Evolutionary conservation across 2,113 vertebrate species (phyloP), one percentile per base, ranked within the genome.

Genomic region (Grammomys dolichurus): DNA sequence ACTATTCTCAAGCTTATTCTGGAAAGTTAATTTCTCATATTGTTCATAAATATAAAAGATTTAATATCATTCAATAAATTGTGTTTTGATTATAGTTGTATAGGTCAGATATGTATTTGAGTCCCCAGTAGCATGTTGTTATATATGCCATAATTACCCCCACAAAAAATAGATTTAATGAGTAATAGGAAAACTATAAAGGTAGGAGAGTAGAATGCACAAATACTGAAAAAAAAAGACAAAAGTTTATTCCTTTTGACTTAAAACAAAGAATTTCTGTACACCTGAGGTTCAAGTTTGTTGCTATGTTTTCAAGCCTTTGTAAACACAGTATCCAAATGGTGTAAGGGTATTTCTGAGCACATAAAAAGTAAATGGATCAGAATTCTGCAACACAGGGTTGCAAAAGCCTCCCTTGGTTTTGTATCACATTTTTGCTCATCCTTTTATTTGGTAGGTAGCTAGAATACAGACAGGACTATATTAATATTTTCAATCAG

Each of bases 21-120:
- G 19, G 73, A 67, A 97, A 91, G 60, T 86, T 5, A 77, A 85
- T 95, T 76, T 24, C 40, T 92, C 10, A 77, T 86, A 24, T 67
- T 7, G 7, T 73, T 93, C 46, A 78, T 6, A 93, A 94, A 58
- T 69, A 54, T 40, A 26, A 13, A 19, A 72, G 43, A 48, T 86
- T 80, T 63, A 91, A 63, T 31, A 89, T 63, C 80, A 86, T 51
- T n/a, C 40, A 46, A 46, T 63, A 87, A 70, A 10, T 93, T 48
- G 31, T 90, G 4, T 80, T 92, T 36, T 76, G 36, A 56, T 73
- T 80, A 87, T 48, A 82, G 19, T 95, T 95, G 78, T n/a, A n/a
- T n/a, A 84, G 26, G 4, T 60, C 2, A 91, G 3, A 24, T 82
- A 43, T 14, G 6, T 3, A 69, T 80, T 73, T 87, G 24, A 69